A percentile compares a stretch with the other conserved stretches of the same genome.
Conservation (phyloP, 2,797 vertebrate genomes). For the Australoheros facetus region DNA sequence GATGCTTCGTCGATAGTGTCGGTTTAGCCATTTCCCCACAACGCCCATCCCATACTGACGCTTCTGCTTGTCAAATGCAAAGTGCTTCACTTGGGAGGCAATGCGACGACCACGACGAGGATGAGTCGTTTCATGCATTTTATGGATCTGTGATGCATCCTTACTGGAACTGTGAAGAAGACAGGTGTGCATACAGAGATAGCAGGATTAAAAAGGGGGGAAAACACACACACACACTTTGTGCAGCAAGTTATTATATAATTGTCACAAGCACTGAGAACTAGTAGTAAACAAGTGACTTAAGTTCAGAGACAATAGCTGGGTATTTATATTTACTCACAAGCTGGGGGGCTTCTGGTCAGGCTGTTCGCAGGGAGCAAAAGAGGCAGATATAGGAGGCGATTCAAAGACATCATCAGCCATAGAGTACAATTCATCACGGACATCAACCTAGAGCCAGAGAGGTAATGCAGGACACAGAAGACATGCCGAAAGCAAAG, state of each 20-base stretch:
- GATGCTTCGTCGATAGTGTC: constrained; percentile 90
- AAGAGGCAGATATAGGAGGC: constrained; percentile 87
- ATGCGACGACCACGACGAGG: constrained; percentile 86
- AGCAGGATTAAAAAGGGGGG: background rate
- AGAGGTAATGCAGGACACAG: background rate
- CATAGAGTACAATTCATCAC: constrained; percentile 90
- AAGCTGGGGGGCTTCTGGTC: constrained; percentile 67
- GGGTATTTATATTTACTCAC: constrained; percentile 78
- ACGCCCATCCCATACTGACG: constrained; percentile 94
- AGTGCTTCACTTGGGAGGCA: constrained; percentile 91
- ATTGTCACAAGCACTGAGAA: too few relatives aligned
- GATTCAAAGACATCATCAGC: constrained; percentile 97
- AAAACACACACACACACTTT: accelerated
- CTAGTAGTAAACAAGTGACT: too few relatives aligned
- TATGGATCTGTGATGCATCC: constrained; percentile 65
- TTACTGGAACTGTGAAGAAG: constrained; percentile 65
- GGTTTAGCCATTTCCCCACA: constrained; percentile 94
- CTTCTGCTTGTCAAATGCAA: constrained; percentile 91
- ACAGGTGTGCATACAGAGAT: background rate
- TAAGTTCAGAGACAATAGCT: background rate
- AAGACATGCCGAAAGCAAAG: background rate
- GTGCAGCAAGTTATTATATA: too few relatives aligned
- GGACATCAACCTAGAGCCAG: constrained; percentile 80
- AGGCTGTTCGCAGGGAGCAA: constrained; percentile 68
- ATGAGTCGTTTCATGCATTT: constrained; percentile 14